A percentile compares a stretch with the other conserved stretches of the same genome.
Evolutionary conservation across 2,888 invertebrate genomes (phyloP).

Genomic region (Pristionchus fissidentatus): DNA sequence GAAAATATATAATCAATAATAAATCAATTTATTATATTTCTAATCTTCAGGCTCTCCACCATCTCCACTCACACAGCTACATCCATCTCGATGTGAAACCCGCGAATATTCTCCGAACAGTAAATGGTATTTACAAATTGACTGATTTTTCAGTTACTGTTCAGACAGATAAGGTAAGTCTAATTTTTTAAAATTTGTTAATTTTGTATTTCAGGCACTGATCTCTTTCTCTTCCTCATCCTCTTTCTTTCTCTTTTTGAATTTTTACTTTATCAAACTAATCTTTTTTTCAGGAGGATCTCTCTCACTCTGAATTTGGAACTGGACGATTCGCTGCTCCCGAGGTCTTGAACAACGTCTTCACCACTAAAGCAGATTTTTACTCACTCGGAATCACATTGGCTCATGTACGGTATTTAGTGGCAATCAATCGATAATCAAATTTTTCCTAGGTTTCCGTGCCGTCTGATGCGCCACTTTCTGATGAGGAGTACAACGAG

Average conservation of each 20-base stretch:
- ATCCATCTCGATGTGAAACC: constrained; percentile 3
- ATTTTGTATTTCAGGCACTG: too few species aligned
- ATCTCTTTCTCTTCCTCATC: too few species aligned
- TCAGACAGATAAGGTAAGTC: background rate
- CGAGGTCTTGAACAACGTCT: background rate
- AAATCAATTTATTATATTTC: background rate
- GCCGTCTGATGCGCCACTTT: background rate
- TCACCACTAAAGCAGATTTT: constrained; percentile 21
- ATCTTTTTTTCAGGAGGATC: background rate
- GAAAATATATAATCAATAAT: background rate
- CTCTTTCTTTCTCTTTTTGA: too few species aligned
- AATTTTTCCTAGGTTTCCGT: background rate
- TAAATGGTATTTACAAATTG: background rate
- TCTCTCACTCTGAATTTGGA: background rate
- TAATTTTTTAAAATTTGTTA: background rate
- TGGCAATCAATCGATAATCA: too few species aligned
- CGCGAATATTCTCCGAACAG: background rate
- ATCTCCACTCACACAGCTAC: background rate
- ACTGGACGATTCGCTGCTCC: constrained; percentile 3
- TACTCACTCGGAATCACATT: constrained; percentile 9
- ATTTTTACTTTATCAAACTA: too few species aligned
- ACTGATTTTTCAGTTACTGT: constrained; percentile 2
- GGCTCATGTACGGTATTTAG: too few species aligned
- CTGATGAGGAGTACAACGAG: background rate
- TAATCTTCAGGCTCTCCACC: background rate